phyloP scores from a whole-genome alignment of 1,140 invertebrate genomes.

The Teleogryllus occipitalis region DNA sequence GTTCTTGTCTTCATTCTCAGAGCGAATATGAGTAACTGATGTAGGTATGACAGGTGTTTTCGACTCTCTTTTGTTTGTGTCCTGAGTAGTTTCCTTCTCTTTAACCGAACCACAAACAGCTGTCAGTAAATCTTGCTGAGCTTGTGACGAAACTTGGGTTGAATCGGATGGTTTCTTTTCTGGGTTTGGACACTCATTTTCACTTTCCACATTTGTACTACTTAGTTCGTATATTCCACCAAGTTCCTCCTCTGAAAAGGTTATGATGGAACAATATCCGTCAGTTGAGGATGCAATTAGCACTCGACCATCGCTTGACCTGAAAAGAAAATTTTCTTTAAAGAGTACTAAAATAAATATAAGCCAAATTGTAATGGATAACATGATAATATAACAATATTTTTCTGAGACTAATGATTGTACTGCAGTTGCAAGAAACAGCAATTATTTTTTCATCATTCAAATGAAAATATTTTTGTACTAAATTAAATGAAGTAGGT shows the following conservation, averaged over 20 bases:
- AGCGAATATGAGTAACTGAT: no score
- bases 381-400: no score
- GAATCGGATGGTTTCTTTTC: no score
- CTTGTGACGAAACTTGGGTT: no score
- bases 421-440: no score
- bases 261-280: conserved; percentile 87
- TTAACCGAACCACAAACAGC: background rate
- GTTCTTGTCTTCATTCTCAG: no score
- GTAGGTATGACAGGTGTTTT: background rate
- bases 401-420: no score
- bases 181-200: background rate
- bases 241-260: conserved; percentile 73
- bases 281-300: conserved; percentile 87
- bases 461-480: no score
- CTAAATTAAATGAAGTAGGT: no score
- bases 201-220: background rate
- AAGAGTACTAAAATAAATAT: background rate
- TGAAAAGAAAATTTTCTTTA: conserved; percentile 28
- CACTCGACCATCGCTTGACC: conserved; percentile 72
- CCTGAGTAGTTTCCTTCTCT: background rate
- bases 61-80: background rate
- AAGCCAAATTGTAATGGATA: background rate
- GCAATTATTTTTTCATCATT: no score
- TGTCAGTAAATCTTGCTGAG: no score
- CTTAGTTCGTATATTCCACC: conserved; percentile 53